Evolutionary conservation across 2,888 invertebrate species (phyloP).

Genomic region (Xestia c-nigrum): DNA sequence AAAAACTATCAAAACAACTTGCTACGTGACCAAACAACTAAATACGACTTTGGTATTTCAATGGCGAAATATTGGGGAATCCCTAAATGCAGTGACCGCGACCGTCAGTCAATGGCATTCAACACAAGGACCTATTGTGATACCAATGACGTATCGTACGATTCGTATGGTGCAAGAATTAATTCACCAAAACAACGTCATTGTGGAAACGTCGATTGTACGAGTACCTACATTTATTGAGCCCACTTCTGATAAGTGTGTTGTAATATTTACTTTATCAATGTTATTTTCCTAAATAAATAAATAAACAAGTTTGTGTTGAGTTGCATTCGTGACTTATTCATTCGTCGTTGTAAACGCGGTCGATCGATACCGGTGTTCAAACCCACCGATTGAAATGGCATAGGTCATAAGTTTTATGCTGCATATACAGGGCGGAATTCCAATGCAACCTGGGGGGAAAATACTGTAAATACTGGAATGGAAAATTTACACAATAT

Average conservation of each 20-base stretch:
- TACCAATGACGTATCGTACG: background rate
- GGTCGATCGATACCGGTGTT: background rate
- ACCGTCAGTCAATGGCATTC: background rate
- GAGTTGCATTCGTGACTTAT: background rate
- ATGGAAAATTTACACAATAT: no score
- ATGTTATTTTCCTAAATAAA: background rate
- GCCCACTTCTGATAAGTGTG: background rate
- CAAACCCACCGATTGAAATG: background rate
- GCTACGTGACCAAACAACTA: slow-evolving; percentile 12
- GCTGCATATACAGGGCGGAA: background rate
- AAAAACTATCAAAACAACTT: background rate
- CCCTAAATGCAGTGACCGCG: background rate
- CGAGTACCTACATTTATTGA: background rate
- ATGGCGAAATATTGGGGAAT: slow-evolving; percentile 28
- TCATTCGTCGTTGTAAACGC: no score
- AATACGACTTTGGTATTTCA: slow-evolving; percentile 7
- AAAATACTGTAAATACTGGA: no score
- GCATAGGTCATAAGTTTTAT: background rate
- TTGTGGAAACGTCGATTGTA: background rate
- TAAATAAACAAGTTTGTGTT: background rate
- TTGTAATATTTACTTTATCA: background rate
- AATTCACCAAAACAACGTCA: background rate
- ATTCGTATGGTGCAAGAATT: background rate
- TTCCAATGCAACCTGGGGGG: no score
- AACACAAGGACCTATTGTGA: slow-evolving; percentile 24